Base-by-base conservation (phyloP, 1,140 invertebrate genomes). In the Scaptomyza montana region DNA sequence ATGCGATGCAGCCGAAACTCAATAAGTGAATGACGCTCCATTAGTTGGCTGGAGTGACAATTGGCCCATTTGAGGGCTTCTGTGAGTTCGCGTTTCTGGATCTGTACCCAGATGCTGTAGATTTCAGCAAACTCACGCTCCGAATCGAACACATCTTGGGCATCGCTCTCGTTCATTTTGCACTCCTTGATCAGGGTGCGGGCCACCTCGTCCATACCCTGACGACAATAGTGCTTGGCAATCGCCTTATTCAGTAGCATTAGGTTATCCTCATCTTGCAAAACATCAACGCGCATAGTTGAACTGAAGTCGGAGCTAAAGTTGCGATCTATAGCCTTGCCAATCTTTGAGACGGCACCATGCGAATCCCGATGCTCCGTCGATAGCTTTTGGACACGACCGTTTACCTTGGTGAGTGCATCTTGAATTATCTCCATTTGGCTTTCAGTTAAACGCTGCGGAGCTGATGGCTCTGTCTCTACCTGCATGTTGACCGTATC, bases 311-410 rank as follows among this genome's bases (percentile, higher is more conserved):
- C 98, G 0, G 96, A 94, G 51, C 97, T 96, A 90, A 99, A 99
- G 93, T 98, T 98, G 81, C 97, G 95, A 90, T 99, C 98, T 78
- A 99, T 98, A 0, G 97, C 96, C 93, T 99, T 99, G 13, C 98
- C 98, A 36, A 99, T 97, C 94, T 98, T 98, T 0, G 98, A 99
- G 1, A 99, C 98, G 56, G 97, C 96, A 0, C 84, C 82, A 91
- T 95, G 95, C 3, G 95, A 91, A 71, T 95, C 95, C 63, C 95
- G 93, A 85, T 96, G 95, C 93, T 98, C 96, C 62, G 95, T 95
- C 3, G 97, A 96, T 62, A 98, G 92, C 86, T 95, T 93, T 67
- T 95, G 94, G 0, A 97, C 94, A 25, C 94, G 95, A 78, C 96
- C 96, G 84, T 96, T 95, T 30, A 96, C 94, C 92, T 95, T 95